These are phyloP conservation scores for Pogona vitticeps DNA, from an alignment of 2,113 vertebrate genomes.

Conservation along the genomic window DNA sequence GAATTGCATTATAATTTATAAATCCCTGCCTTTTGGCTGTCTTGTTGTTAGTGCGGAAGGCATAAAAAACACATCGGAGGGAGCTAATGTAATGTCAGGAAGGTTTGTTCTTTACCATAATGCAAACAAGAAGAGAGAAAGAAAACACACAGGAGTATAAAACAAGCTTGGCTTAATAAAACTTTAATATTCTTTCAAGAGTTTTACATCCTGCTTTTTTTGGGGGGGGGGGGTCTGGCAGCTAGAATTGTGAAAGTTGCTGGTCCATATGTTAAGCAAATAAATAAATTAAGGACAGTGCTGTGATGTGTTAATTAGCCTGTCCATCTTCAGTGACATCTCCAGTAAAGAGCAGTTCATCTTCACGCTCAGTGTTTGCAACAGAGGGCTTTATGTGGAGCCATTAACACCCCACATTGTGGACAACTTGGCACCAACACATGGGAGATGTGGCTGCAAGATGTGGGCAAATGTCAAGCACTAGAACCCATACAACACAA, in stretches of 20 bases:
- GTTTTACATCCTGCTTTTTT: not conserved
- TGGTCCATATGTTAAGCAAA: not conserved
- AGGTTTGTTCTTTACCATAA: not conserved
- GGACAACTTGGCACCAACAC: too few species aligned
- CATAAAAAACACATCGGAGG: not conserved
- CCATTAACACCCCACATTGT: too few species aligned
- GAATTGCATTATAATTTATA: conserved; percentile 24
- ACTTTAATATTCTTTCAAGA: not conserved
- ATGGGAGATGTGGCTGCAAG: too few species aligned
- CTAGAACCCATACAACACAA: not conserved
- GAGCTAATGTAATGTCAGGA: not conserved
- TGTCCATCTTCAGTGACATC: not conserved
- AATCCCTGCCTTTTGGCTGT: conserved; percentile 9
- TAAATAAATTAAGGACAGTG: not conserved
- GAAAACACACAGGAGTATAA: not conserved
- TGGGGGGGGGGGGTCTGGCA: too few species aligned
- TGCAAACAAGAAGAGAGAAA: not conserved
- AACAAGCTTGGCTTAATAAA: not conserved
- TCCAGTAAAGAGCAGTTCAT: too few species aligned
- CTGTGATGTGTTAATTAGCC: not conserved
- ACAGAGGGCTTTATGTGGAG: too few species aligned
- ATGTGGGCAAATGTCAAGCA: too few species aligned
- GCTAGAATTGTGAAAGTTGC: accelerated
- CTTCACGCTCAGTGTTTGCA: too few species aligned
- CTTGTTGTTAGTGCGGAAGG: not conserved